Evolutionary conservation across 2,797 vertebrate genomes (phyloP), one percentile per base, ranked within the genome.

Genomic region (Rhinatrema bivittatum): DNA sequence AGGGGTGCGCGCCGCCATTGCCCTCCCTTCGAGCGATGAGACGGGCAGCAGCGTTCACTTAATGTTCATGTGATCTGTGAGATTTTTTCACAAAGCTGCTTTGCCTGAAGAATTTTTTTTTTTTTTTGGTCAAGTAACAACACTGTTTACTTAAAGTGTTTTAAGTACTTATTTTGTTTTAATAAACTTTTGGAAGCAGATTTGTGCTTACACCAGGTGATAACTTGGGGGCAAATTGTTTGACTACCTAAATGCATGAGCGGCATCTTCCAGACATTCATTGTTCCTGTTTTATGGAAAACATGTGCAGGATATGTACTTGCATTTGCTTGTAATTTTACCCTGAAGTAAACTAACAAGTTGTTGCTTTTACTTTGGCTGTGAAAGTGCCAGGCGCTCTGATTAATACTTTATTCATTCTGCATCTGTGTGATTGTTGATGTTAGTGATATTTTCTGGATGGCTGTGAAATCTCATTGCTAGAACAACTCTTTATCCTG

Each of bases 81-180:
- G 9, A 14, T 25, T 25, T 13, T 19, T 23, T 6, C 14, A 35
- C 50, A 5, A 32, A 11, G 31, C 19, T 46, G 36, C 27, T 57
- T 22, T 23, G 21, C 48, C 57, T 49, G 36, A n/a, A n/a, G n/a
- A n/a, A n/a, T 28, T 4, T 14, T 18, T 45, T 20, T 36, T 26
- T 36, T 28, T 4, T 14, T 18, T 45, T 20, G 36, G 26, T 36
- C 20, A 21, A 29, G 22, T 28, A 38, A 16, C 6, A 28, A 10
- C 7, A 25, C 9, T 14, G 7, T 14, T 25, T 28, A 4, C 16
- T 28, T 27, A 5, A 27, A 28, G 15, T 16, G 6, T 16, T 25
- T n/a, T 42, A n/a, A n/a, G n/a, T n/a, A n/a, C n/a, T n/a, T n/a
- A n/a, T n/a, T n/a, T n/a, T 32, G 47, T 47, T 51, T 47, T 25